Base-by-base conservation (phyloP, 2,888 invertebrate genomes). In the Melieria crassipennis region DNA sequence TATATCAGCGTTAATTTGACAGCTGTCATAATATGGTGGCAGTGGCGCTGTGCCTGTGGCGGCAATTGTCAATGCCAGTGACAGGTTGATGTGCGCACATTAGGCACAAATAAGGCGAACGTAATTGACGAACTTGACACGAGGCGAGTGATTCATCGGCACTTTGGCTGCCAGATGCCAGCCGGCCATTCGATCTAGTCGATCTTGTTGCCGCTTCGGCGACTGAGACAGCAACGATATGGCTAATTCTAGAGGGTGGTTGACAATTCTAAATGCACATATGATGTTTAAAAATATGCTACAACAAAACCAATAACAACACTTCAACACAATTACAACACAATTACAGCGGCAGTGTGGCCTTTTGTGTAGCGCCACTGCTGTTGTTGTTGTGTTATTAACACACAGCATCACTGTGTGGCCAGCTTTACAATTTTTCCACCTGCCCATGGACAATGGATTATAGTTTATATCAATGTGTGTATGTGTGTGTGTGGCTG, bases 111-210 rank as follows among this genome's bases (percentile, higher is more conserved):
- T 77, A 76, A 75, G 77, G 76, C 73, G 70, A 66, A 69, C 74
- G 70, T 75, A 76, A 77, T 77, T 77, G 73, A 70, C 73, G 75
- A 73, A 75, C 75, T 75, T 75, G 74, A 74, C 75, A 75, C 75
- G 10, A 7, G 52, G 47, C 69, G 68, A 75, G 75, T 76, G 76
- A 78, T 75, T 76, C 76, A 77, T 77, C 73, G 72, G 72, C 76
- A 75, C 74, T 77, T 76, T 71, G 73, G 71, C 73, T 75, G 77
- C 73, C 73, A 75, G 71, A 65, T 64, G 57, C 11, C 30, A 30
- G 30, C 30, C 30, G 30, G 30, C 30, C 3, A 30, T 1, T 30
- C 30, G 30, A 30, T 30, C 30, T 30, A 30, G 30, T 30, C 30
- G 30, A 30, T 30, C 30, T 3, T 30, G 30, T 30, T 30, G 30